phyloP scores from a whole-genome alignment of 2,113 vertebrate genomes.

The Megaptera novaeangliae region DNA sequence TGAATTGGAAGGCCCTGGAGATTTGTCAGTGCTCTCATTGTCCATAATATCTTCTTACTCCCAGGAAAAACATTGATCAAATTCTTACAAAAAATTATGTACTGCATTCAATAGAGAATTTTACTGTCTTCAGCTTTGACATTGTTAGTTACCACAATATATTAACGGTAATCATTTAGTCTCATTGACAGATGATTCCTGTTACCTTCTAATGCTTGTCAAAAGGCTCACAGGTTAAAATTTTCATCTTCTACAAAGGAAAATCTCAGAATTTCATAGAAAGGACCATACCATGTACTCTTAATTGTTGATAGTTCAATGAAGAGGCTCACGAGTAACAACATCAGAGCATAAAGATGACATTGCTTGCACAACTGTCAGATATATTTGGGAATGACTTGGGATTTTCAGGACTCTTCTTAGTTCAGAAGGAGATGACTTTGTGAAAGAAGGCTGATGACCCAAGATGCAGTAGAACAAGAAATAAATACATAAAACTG shows the following conservation, averaged over 20 bases:
- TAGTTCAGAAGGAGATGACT: background rate
- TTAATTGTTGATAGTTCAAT: background rate
- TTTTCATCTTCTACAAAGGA: background rate
- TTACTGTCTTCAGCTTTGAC: background rate
- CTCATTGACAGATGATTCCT: background rate
- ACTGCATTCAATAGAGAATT: background rate
- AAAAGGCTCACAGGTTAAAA: background rate
- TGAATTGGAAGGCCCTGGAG: background rate
- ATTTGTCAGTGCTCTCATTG: background rate
- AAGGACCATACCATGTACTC: background rate
- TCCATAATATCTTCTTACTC: background rate
- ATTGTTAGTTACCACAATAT: background rate
- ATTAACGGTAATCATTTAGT: background rate
- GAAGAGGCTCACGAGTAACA: background rate
- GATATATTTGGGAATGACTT: background rate
- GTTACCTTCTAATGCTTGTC: background rate
- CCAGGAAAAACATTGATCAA: background rate
- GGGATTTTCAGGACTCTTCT: background rate
- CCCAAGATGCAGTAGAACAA: background rate
- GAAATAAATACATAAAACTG: background rate
- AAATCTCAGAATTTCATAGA: background rate
- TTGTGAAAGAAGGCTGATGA: background rate
- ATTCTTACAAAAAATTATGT: background rate
- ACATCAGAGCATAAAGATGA: background rate
- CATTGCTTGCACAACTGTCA: background rate